Base-by-base conservation (phyloP, 2,797 vertebrate species). In the Gallinago stenura region DNA sequence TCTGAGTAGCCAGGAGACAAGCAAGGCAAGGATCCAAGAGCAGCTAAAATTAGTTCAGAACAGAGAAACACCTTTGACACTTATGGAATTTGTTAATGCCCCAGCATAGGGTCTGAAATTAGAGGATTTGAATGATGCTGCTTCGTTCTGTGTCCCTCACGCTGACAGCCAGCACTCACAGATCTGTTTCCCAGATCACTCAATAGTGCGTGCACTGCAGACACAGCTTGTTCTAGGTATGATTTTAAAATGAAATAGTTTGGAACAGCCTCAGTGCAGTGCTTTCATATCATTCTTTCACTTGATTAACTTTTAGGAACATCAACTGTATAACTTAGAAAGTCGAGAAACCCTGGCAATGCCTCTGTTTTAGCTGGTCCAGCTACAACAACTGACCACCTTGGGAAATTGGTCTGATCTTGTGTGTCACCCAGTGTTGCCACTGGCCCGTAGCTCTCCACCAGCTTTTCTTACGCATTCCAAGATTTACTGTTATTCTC, bases 401-500 rank as follows among this genome's bases (percentile, higher is more conserved):
- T 84, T 83, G 26, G 77, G 77, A 91, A 89, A 91, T 2, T n/a
- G 21, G 35, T 51, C 54, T 57, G 53, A 54, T 53, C 87, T 66
- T 86, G 17, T 79, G 79, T 76, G 17, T 71, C 62, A 65, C 28
- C n/a, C 54, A 1, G 1, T 51, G 30, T 41, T 79, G 64, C 73
- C 70, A 71, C 41, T 65, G 64, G 64, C 81, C 71, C 85, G 19
- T 78, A 87, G 66, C 50, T 83, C 51, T 91, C 50, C 62, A 43
- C 39, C 33, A 83, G 37, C 48, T 87, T 94, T 61, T 84, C 88
- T 92, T 45, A 89, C 58, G 68, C 88, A 87, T 93, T 92, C 81
- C 90, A 93, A 84, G 83, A 94, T 90, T 92, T 87, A 68, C n/a
- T 78, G 48, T 66, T 90, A 87, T 68, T 96, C 77, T 71, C 94